Percentiles rank a stretch among this genome's conserved stretches.
Conservation (phyloP, 2,113 vertebrate species). For the Sorex araneus region DNA sequence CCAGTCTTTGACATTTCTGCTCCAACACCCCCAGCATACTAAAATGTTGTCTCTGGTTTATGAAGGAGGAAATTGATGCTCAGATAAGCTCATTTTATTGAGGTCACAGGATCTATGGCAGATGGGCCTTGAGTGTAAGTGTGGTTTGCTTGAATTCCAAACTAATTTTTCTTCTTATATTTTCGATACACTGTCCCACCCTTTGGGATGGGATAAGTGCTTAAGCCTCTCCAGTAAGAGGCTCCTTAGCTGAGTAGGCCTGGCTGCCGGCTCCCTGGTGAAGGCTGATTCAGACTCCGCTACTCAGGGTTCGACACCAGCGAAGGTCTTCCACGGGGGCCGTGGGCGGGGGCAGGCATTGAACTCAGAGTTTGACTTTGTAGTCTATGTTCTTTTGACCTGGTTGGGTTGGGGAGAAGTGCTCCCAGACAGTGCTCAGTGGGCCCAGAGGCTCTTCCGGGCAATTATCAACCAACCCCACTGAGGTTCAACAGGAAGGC, state of each 20-base stretch:
- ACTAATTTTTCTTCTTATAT: not conserved
- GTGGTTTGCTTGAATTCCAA: not conserved
- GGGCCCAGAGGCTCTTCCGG: too few relatives aligned
- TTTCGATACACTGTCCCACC: not conserved
- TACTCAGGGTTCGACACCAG: not conserved
- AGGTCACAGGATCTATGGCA: not conserved
- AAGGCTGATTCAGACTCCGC: not conserved
- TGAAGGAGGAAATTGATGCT: not conserved
- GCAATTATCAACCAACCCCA: too few relatives aligned
- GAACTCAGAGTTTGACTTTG: too few relatives aligned
- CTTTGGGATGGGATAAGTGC: too few relatives aligned
- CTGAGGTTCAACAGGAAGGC: too few relatives aligned
- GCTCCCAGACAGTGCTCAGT: too few relatives aligned
- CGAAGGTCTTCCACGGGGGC: rapidly evolving
- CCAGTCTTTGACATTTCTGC: not conserved
- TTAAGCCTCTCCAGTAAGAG: too few relatives aligned
- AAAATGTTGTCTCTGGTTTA: not conserved
- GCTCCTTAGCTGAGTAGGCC: not conserved
- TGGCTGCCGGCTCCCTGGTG: not conserved
- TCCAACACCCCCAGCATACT: not conserved
- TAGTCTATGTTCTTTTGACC: too few relatives aligned
- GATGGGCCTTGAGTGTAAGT: not conserved
- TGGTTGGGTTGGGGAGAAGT: too few relatives aligned
- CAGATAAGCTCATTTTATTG: constrained; percentile 22
- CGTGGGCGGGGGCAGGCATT: too few relatives aligned